Evolutionary conservation across 2,888 invertebrate genomes (phyloP).

Genomic region (Apodemia hepburni): DNA sequence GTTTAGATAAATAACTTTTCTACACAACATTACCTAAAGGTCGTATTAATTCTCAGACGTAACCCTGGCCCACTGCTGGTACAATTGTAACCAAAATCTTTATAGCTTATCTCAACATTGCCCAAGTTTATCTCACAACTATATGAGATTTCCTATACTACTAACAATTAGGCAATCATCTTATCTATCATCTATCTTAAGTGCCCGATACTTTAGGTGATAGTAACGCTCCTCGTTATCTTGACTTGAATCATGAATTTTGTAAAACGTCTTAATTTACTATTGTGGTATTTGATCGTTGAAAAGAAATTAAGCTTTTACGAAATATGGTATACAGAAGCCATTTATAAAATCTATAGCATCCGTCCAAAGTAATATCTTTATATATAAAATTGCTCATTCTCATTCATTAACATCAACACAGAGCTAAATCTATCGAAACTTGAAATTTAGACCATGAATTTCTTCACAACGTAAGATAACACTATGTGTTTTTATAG

Average conservation of each 20-base stretch:
- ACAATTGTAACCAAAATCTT: constrained; percentile 7
- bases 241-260: background rate
- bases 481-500: no score
- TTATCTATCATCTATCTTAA: constrained; percentile 12
- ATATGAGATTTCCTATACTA: constrained; percentile 11
- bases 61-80: background rate
- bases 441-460: no score
- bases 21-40: background rate
- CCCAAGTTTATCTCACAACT: constrained; percentile 7
- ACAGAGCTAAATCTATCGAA: no score
- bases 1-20: background rate
- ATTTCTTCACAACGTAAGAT: no score
- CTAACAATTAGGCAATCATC: constrained; percentile 13
- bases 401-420: no score
- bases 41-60: constrained; percentile 5
- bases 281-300: background rate
- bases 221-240: background rate
- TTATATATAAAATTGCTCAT: no score
- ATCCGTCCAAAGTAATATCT: background rate
- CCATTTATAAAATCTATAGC: background rate
- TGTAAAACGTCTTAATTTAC: background rate
- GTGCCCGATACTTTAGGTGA: background rate
- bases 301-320: background rate
- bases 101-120: constrained; percentile 26
- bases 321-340: background rate